phyloP scores from a whole-genome alignment of 2,888 invertebrate genomes.

The Pollenia angustigena region DNA sequence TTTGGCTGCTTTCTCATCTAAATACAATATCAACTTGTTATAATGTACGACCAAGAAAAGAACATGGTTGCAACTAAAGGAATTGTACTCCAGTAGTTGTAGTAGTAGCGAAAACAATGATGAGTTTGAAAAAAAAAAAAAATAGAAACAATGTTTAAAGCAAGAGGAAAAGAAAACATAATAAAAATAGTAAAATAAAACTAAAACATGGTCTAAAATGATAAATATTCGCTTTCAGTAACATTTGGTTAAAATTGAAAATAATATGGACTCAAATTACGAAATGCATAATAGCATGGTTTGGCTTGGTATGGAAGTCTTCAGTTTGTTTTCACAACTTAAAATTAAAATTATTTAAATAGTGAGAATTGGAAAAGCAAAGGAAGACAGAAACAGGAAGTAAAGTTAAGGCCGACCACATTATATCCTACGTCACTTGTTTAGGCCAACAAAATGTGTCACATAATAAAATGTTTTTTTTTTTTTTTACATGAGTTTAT shows the following conservation, averaged over 20 bases:
- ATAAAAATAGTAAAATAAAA: slow-evolving; percentile 30
- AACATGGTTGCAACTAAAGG: slow-evolving; percentile 1
- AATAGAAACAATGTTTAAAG: neutral
- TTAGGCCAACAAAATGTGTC: no score
- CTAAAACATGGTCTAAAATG: slow-evolving; percentile 64
- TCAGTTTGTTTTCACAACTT: slow-evolving; percentile 27
- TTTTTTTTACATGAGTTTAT: no score
- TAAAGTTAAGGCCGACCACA: no score
- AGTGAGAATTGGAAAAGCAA: neutral
- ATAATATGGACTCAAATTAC: slow-evolving; percentile 44
- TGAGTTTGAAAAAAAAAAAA: slow-evolving; percentile 48
- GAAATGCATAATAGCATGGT: slow-evolving; percentile 11
- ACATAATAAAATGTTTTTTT: no score
- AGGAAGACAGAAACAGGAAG: neutral
- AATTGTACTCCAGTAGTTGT: neutral
- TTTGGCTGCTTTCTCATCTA: slow-evolving; percentile 40
- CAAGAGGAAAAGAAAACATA: slow-evolving; percentile 40
- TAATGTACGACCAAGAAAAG: slow-evolving; percentile 41
- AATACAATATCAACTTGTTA: slow-evolving; percentile 42
- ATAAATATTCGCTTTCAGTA: slow-evolving; percentile 63
- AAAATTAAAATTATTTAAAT: slow-evolving; percentile 5
- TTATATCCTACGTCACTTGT: no score
- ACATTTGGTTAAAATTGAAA: slow-evolving; percentile 64
- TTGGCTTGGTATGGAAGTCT: neutral
- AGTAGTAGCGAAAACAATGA: slow-evolving; percentile 41